Evolutionary conservation across 2,113 vertebrate species (phyloP).

Genomic region (Diglossa brunneiventris): DNA sequence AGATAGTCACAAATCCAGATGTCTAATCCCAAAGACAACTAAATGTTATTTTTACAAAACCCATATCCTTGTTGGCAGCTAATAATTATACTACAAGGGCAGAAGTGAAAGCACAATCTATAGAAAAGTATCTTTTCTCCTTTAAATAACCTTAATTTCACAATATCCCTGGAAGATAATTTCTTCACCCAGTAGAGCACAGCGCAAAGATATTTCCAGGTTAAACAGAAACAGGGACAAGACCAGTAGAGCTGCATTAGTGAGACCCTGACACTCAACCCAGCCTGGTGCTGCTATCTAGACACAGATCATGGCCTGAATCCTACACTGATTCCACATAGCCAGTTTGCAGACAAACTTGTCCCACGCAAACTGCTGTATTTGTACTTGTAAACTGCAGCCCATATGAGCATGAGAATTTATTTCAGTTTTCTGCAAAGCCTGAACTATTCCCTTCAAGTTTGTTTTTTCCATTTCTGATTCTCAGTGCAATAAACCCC

Average conservation of each 20-base stretch:
- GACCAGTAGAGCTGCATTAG: background rate
- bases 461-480: background rate
- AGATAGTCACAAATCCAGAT: background rate
- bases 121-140: background rate
- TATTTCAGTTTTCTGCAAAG: background rate
- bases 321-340: rapidly evolving
- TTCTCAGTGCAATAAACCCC: background rate
- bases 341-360: background rate
- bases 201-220: background rate
- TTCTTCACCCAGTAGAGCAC: background rate
- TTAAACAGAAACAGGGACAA: background rate
- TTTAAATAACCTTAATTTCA: background rate
- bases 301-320: background rate
- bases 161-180: background rate
- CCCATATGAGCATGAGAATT: background rate
- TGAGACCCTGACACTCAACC: background rate
- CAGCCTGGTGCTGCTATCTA: background rate
- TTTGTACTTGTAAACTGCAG: background rate
- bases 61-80: background rate
- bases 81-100: background rate
- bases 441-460: background rate
- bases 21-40: background rate
- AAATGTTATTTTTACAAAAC: background rate
- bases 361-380: background rate
- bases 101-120: background rate